Evolutionary conservation across 2,797 vertebrate species (phyloP), one percentile per base, ranked within the genome.

Genomic region (Clarias pachynema): DNA sequence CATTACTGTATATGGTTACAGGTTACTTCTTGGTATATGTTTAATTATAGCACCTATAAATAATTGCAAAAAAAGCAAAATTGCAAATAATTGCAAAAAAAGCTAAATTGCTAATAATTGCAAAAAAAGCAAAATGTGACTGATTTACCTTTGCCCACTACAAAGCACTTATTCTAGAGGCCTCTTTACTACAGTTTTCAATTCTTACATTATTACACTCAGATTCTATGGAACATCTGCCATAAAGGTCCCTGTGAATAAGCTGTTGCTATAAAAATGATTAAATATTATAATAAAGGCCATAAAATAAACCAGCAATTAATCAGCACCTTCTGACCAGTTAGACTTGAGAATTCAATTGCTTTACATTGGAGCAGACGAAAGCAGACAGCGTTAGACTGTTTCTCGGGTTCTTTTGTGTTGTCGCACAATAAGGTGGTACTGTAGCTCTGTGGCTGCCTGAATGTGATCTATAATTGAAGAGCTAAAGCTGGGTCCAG

Each of bases 401-500:
- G 65, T 59, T 57, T 85, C 24, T 75, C 60, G 77, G 57, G 49
- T 69, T 56, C 24, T 60, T 60, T 56, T 85, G 68, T 74, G 62
- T 60, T 79, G 75, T 83, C 26, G 49, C 57, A 85, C 73, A 79
- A 78, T 81, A 81, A 29, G 59, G 78, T 49, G 80, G 66, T 7
- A 40, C 37, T 0, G 37, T 75, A 83, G 77, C 79, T 85, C 79
- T 78, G 79, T 86, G 73, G 70, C 81, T 84, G 87, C 40, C 77
- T 84, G 68, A 78, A 78, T 79, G 81, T 83, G 49, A 89, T 90
- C 68, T 82, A 90, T 90, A 88, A 90, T 89, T 90, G 79, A 90
- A 88, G 63, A 89, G 86, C 68, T 70, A 84, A 62, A 66, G 72
- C 53, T 31, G 66, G 63, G 83, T 90, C 84, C 75, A 87, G 82